Evolutionary conservation across 2,797 vertebrate genomes (phyloP).

Genomic region (Rhinogobio ventralis): DNA sequence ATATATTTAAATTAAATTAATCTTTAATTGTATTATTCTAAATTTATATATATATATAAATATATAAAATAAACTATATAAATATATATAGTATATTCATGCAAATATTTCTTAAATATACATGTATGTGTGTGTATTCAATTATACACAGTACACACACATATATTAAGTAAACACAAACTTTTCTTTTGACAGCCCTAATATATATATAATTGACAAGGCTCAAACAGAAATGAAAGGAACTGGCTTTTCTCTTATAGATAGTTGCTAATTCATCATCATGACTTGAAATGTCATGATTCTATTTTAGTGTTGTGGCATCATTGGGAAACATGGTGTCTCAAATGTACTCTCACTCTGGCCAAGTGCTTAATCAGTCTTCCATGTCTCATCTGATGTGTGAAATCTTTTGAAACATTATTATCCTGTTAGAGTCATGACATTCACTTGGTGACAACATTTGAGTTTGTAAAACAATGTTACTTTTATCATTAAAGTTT

Average conservation of each 20-base stretch:
- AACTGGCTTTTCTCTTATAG: not conserved
- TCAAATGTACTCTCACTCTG: slow-evolving; percentile 26
- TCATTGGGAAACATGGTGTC: not conserved
- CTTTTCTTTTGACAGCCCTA: no score
- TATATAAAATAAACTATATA: no score
- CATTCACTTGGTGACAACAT: not conserved
- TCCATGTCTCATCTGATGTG: slow-evolving; percentile 29
- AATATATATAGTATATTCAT: no score
- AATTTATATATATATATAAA: no score
- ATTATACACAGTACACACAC: no score
- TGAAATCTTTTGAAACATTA: not conserved
- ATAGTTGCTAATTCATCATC: not conserved
- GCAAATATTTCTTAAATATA: no score
- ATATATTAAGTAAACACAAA: no score
- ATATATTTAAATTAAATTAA: no score
- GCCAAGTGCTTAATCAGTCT: slow-evolving; percentile 26
- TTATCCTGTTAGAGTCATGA: not conserved
- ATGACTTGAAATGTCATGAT: slow-evolving; percentile 14
- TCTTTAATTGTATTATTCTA: no score
- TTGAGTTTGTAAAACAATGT: slow-evolving; percentile 3
- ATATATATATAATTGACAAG: not conserved
- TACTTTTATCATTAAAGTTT: slow-evolving; percentile 66
- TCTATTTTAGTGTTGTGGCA: slow-evolving; percentile 21
- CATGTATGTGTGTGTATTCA: no score
- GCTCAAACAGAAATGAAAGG: not conserved